Evolutionary conservation across 53 echinoderm and acorn worm genomes (phyloP).

Genomic region (Echinometra lucunter): DNA sequence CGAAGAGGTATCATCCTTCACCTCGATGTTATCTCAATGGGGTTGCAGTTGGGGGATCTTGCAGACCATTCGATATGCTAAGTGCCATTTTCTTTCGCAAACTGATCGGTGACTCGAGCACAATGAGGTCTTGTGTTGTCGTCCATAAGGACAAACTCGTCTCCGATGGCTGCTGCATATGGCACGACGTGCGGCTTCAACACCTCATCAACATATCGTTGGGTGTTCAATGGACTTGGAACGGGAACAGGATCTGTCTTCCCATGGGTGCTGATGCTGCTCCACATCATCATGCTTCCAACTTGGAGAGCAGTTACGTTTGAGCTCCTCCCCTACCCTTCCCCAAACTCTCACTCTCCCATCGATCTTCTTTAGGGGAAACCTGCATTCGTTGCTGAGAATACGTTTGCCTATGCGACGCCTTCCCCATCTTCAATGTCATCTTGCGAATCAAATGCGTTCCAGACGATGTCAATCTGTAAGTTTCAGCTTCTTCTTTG

Average conservation of each 20-base stretch:
- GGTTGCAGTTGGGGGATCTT: background rate
- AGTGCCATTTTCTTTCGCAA: slow-evolving; percentile 35
- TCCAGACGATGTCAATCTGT: slow-evolving; percentile 19
- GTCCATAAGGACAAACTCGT: slow-evolving; percentile 67
- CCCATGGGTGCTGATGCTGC: slow-evolving; percentile 66
- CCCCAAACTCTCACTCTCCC: slow-evolving; percentile 60
- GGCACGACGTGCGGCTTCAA: slow-evolving; percentile 67
- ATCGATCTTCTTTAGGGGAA: too few species aligned
- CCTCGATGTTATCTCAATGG: background rate
- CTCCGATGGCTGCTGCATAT: slow-evolving; percentile 67
- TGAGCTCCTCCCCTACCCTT: slow-evolving; percentile 39
- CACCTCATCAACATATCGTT: slow-evolving; percentile 58
- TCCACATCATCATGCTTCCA: background rate
- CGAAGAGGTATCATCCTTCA: too few species aligned
- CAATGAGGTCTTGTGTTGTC: slow-evolving; percentile 64
- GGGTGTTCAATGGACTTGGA: background rate
- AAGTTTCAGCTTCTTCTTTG: too few species aligned
- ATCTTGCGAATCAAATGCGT: background rate
- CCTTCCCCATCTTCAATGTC: too few species aligned
- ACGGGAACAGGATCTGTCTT: slow-evolving; percentile 39
- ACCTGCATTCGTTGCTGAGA: too few species aligned
- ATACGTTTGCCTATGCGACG: too few species aligned
- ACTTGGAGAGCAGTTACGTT: background rate
- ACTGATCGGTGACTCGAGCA: background rate
- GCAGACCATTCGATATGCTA: slow-evolving; percentile 54